A percentile compares a stretch with the other conserved stretches of the same genome.
These are phyloP conservation scores for Rhinolophus ferrumequinum DNA, from an alignment of 2,113 vertebrate genomes.

Conservation along the genomic window DNA sequence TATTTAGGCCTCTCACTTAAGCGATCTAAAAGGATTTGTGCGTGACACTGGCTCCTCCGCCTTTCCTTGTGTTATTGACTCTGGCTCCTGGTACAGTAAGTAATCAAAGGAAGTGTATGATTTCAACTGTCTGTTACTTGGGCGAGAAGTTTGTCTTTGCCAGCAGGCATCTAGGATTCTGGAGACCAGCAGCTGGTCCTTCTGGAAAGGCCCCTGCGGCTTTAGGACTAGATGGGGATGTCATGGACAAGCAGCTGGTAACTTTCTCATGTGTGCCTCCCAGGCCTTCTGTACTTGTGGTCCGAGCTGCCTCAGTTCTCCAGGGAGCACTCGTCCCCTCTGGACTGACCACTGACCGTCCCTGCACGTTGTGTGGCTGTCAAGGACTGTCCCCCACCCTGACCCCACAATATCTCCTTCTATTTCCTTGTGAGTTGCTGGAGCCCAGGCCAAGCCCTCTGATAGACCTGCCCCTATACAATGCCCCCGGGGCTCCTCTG, in stretches of 20 bases:
- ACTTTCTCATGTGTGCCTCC: not conserved
- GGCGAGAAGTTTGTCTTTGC: not conserved
- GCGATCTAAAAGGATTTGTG: not conserved
- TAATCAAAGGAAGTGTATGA: not conserved
- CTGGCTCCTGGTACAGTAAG: not conserved
- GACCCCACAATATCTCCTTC: not conserved
- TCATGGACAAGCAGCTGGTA: not conserved
- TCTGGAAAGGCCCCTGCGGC: not conserved
- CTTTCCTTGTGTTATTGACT: not conserved
- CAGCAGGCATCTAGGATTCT: not conserved
- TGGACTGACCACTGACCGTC: not conserved
- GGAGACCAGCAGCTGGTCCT: not conserved
- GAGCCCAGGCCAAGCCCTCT: not conserved
- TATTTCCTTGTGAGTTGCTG: not conserved
- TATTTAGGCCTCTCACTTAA: too few relatives aligned
- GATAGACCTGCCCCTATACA: too few relatives aligned
- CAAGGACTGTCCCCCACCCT: not conserved
- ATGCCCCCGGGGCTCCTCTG: not conserved
- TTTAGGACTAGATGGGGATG: not conserved
- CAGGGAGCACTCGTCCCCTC: not conserved
- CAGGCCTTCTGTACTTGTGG: not conserved
- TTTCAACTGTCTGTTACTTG: not conserved
- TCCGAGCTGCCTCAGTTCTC: not conserved
- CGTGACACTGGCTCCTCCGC: not conserved
- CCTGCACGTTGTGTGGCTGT: not conserved